Base-by-base conservation (phyloP, 1,140 invertebrate genomes). In the Mya arenaria region DNA sequence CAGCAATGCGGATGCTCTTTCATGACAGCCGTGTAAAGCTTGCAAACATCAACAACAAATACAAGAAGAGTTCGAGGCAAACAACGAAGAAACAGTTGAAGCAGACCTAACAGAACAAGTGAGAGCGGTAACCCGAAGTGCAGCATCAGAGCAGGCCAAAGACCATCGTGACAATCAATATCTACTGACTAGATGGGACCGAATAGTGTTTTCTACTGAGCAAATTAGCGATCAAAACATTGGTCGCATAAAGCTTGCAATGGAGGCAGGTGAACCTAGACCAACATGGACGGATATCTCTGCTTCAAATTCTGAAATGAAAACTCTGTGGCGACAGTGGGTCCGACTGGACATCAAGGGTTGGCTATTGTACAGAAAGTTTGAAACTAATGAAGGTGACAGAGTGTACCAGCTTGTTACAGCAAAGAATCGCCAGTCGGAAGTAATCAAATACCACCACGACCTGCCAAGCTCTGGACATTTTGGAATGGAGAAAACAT, bases 61-160 rank as follows among this genome's bases (percentile, higher is more conserved):
- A 4, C 52, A 23, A 19, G 6, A 15, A 15, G 23, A 60, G 0
- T 34, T 37, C 32, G 34, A 39, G 0, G 34, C 25, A 77, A 30
- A 30, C 10, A 5, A 28, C 23, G n/a, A 13, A n/a, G n/a, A n/a
- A n/a, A n/a, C n/a, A n/a, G n/a, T n/a, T n/a, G n/a, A n/a, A n/a
- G n/a, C n/a, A n/a, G n/a, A n/a, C n/a, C n/a, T n/a, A n/a, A n/a
- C n/a, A n/a, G n/a, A n/a, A n/a, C n/a, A n/a, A n/a, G n/a, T n/a
- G n/a, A 82, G 71, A 10, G 88, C 79, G 17, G 56, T 74, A 36
- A 90, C 87, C 0, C 71, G 23, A 73, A 89, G n/a, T n/a, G n/a
- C n/a, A n/a, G n/a, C n/a, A n/a, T n/a, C n/a, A n/a, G n/a, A n/a
- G n/a, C n/a, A n/a, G n/a, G n/a, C n/a, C n/a, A n/a, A n/a, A n/a